Conservation (phyloP, 2,113 vertebrate species). For the Bothrops jararaca region DNA sequence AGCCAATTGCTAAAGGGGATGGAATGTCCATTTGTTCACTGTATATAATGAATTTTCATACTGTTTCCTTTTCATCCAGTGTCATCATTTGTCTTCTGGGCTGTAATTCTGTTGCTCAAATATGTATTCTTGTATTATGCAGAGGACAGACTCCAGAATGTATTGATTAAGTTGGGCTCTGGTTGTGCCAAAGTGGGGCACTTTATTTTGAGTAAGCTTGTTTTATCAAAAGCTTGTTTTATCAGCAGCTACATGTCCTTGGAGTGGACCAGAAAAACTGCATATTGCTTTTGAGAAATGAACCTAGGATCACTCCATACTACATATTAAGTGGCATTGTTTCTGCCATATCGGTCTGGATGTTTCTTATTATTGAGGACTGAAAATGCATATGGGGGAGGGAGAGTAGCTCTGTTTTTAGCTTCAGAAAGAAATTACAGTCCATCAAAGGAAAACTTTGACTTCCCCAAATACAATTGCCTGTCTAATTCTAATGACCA, state of each 20-base stretch:
- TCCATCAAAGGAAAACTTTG: constrained; percentile 35
- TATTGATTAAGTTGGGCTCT: constrained; percentile 11
- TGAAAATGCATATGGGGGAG: constrained; percentile 28
- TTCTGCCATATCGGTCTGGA: constrained; percentile 24
- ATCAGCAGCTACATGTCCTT: constrained; percentile 6
- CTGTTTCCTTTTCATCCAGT: neutral
- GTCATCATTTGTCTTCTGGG: constrained; percentile 38
- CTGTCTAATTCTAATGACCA: rapidly evolving
- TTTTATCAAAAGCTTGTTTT: constrained; percentile 40
- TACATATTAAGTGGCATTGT: constrained; percentile 17
- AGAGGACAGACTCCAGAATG: constrained; percentile 37
- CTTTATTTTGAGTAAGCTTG: constrained; percentile 26
- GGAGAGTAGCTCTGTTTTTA: constrained; percentile 26
- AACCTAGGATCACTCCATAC: neutral
- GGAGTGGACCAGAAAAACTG: neutral
- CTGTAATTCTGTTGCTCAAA: constrained; percentile 38
- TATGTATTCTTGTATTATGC: constrained; percentile 43
- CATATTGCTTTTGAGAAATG: constrained; percentile 30
- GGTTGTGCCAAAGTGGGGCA: neutral
- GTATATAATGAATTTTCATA: constrained; percentile 51
- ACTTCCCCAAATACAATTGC: neutral
- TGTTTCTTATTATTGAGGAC: constrained; percentile 47
- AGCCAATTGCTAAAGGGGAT: neutral
- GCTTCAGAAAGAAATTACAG: constrained; percentile 41
- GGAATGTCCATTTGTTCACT: constrained; percentile 29